phyloP scores from a whole-genome alignment of 1,140 invertebrate species.

The Neomicropteryx cornuta region DNA sequence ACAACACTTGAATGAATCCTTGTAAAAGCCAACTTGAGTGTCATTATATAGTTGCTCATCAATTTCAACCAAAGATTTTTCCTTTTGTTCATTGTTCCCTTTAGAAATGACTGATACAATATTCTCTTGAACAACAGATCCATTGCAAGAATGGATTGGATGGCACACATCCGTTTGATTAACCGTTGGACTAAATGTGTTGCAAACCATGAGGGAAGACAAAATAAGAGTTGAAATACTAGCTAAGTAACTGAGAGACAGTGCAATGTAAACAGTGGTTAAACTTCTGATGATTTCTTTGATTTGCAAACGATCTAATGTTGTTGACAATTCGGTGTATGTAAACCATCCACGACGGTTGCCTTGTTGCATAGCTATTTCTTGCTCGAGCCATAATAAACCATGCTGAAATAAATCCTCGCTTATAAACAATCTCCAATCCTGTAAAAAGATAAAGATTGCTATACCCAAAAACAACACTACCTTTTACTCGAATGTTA shows the following conservation, averaged over 20 bases:
- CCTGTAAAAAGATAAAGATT: constrained; percentile 36
- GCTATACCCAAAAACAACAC: constrained; percentile 8
- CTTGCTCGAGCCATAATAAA: constrained; percentile 48
- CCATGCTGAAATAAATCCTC: constrained; percentile 50
- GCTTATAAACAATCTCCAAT: constrained; percentile 66
- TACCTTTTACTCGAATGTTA: constrained; percentile 7
- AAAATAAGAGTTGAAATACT: constrained; percentile 56
- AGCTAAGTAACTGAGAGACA: constrained; percentile 57
- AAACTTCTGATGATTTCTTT: constrained; percentile 43
- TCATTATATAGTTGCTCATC: too few species aligned
- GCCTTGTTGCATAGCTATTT: constrained; percentile 53
- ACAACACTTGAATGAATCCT: too few species aligned
- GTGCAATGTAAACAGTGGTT: constrained; percentile 48
- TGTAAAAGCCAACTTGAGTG: too few species aligned
- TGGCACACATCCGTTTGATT: too few species aligned
- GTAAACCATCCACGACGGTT: constrained; percentile 62
- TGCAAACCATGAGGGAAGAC: constrained; percentile 48
- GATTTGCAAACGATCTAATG: constrained; percentile 45
- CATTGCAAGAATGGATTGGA: background rate
- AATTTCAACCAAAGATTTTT: too few species aligned
- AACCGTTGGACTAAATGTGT: constrained; percentile 16
- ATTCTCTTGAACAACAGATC: background rate
- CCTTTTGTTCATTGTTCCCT: too few species aligned
- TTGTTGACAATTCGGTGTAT: constrained; percentile 59
- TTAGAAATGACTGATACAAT: too few species aligned